Evolutionary conservation across 2,797 vertebrate genomes (phyloP).

Genomic region (Alauda arvensis): DNA sequence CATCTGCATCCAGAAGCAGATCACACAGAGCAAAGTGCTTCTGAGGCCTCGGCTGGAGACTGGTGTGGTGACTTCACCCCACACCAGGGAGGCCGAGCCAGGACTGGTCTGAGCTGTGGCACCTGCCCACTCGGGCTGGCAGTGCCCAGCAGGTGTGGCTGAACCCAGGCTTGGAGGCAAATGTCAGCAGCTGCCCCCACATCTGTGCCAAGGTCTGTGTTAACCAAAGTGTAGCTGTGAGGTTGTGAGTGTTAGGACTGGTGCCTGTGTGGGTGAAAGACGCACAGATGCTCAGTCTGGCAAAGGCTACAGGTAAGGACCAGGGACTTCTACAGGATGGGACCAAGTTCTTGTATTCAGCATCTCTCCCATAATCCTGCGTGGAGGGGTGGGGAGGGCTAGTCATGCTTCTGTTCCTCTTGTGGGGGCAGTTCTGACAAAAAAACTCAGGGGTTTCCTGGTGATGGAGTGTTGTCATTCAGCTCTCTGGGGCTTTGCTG

Average conservation of each 20-base stretch:
- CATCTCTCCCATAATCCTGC: not conserved
- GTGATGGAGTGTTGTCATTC: not conserved
- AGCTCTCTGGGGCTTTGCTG: not conserved
- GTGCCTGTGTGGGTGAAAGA: not conserved
- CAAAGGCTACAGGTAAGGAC: not conserved
- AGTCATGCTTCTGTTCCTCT: not conserved
- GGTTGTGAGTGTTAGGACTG: not conserved
- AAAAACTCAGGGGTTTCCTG: fast-evolving
- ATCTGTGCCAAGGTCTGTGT: fast-evolving
- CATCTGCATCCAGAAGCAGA: not conserved
- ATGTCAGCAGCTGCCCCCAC: fast-evolving
- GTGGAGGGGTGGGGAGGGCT: not conserved
- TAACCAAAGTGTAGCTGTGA: not conserved
- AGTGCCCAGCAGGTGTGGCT: not conserved
- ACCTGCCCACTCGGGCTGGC: fast-evolving
- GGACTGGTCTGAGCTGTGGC: not conserved
- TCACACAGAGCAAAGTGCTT: not conserved
- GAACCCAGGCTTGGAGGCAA: not conserved
- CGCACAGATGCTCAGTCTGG: not conserved
- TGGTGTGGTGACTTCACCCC: fast-evolving
- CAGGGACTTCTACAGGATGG: not conserved
- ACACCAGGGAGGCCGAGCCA: fast-evolving
- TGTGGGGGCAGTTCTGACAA: not conserved
- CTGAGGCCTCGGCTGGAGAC: fast-evolving
- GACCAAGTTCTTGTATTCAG: not conserved